Evolutionary conservation across 2,113 vertebrate genomes (phyloP).

Genomic region (Dasyurus viverrinus): DNA sequence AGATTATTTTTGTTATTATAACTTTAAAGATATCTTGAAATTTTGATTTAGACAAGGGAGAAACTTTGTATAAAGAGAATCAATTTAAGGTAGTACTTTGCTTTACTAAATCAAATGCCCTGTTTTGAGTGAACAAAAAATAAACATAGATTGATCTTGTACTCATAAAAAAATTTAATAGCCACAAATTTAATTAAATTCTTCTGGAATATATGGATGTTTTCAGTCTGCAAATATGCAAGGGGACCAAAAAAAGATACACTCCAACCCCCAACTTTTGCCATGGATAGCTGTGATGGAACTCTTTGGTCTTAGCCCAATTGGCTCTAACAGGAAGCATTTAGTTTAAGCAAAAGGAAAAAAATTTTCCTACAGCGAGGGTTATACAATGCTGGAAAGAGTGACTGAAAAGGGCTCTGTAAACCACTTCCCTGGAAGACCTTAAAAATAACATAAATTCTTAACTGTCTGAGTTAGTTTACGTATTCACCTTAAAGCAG

Average conservation of each 20-base stretch:
- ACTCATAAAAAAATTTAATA: not conserved
- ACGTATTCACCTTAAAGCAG: not conserved
- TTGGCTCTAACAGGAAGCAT: not conserved
- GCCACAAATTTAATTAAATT: not conserved
- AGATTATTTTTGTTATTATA: too few relatives aligned
- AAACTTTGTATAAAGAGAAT: too few relatives aligned
- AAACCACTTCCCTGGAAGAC: not conserved
- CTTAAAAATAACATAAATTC: not conserved
- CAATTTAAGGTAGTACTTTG: too few relatives aligned
- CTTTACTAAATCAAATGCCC: too few relatives aligned
- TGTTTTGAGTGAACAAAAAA: too few relatives aligned
- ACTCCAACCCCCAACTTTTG: not conserved
- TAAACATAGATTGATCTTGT: too few relatives aligned
- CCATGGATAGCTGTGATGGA: not conserved
- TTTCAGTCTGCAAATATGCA: not conserved
- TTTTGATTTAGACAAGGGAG: too few relatives aligned
- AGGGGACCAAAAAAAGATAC: not conserved
- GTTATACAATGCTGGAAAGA: not conserved
- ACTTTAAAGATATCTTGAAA: too few relatives aligned
- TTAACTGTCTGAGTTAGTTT: not conserved
- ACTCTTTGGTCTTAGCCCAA: not conserved
- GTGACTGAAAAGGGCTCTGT: not conserved
- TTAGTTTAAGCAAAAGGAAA: conserved; percentile 2
- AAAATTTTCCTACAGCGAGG: not conserved
- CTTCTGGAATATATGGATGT: not conserved